Conservation (phyloP, 2,113 vertebrate species). For the Peucedramus taeniatus region DNA sequence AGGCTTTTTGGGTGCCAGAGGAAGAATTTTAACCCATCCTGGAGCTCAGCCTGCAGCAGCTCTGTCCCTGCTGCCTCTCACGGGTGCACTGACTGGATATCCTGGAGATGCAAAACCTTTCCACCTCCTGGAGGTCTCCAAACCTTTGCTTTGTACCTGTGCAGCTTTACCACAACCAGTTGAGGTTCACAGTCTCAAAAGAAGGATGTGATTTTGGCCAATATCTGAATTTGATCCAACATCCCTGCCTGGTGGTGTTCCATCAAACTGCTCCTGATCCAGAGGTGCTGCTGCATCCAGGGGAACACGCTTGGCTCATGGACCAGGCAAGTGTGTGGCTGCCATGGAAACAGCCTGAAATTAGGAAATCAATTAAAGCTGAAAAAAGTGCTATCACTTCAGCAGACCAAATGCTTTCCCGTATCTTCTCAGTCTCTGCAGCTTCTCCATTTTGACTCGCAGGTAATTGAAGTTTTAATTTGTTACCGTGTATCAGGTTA, state of each 20-base stretch:
- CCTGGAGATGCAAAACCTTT: neutral
- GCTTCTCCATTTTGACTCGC: neutral
- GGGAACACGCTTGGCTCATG: neutral
- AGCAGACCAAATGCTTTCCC: neutral
- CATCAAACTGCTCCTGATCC: neutral
- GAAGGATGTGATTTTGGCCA: neutral
- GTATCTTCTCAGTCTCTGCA: neutral
- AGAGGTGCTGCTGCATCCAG: rapidly evolving
- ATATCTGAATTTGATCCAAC: rapidly evolving
- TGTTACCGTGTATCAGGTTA: neutral
- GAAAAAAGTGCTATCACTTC: neutral
- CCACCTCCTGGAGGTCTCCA: neutral
- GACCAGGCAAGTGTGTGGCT: neutral
- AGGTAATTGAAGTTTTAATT: neutral
- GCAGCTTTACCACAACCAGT: rapidly evolving
- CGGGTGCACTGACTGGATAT: rapidly evolving
- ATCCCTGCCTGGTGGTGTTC: neutral
- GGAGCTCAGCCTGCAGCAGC: neutral
- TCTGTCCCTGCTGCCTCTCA: neutral
- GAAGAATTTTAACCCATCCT: neutral
- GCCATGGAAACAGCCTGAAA: neutral
- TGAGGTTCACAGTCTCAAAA: neutral
- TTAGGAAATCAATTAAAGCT: neutral
- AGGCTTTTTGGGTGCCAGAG: neutral
- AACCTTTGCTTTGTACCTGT: no score